Evolutionary conservation across 2,113 vertebrate genomes (phyloP), one percentile per base, ranked within the genome.

Genomic region (Etheostoma cragini): DNA sequence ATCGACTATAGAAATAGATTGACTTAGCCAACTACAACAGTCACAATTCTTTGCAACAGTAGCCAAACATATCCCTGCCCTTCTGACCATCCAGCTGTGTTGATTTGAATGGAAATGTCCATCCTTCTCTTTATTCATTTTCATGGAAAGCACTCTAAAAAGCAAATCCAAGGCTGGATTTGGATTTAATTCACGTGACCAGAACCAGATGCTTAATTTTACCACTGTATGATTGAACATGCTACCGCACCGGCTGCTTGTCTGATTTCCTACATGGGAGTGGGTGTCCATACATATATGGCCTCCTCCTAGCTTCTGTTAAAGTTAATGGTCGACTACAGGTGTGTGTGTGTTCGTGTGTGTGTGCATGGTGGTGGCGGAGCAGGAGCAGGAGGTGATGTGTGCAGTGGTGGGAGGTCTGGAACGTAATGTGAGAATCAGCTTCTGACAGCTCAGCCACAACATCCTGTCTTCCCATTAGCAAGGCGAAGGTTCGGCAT

Each of bases 401-500:
- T 16, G 49, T 22, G 14, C 6, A 47, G 21, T 19, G 24, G 24
- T 19, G 26, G 64, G 65, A 53, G 68, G 33, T 64, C 57, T 62
- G 68, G 42, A 84, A 70, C 62, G 71, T 78, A 57, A 80, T 84
- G 63, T 65, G 69, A 81, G 26, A 83, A 77, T 84, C 67, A 57
- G 78, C 64, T 64, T 24, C 77, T 74, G 72, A 91, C 86, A 85
- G 66, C 45, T 64, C 71, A 61, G 80, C 78, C 75, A 72, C 76
- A 85, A 79, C 84, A 87, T 69, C 90, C 82, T 63, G 72, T 84
- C 81, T 79, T 80, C 60, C 76, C 81, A 90, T 89, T 92, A 90
- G 79, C 63, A 47, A 79, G 62, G 64, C 57, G 42, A 72, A 83
- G 64, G 82, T 76, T 77, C 3, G 60, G 66, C 74, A n/a, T 64